Evolutionary conservation across 2,888 invertebrate species (phyloP).

Genomic region (Noctua fimbriata): DNA sequence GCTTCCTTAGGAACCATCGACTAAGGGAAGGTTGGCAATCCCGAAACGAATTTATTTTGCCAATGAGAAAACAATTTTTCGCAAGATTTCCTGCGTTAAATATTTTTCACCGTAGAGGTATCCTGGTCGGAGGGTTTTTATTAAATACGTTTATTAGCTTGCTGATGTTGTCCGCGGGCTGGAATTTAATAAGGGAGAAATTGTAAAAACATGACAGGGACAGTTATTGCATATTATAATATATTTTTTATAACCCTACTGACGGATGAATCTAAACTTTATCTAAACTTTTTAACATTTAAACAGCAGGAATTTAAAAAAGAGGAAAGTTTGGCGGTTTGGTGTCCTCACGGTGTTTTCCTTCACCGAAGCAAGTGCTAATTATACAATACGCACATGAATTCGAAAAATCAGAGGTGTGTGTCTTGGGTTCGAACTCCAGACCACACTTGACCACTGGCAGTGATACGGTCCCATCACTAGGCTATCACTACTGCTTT

Average conservation of each 20-base stretch:
- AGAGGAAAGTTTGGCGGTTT: background rate
- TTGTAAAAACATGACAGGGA: background rate
- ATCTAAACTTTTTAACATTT: too few species aligned
- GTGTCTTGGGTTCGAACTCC: too few species aligned
- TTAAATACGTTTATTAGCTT: constrained; percentile 24
- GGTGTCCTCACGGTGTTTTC: too few species aligned
- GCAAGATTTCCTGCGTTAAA: constrained; percentile 22
- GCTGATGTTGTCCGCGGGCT: background rate
- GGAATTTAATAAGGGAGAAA: constrained; percentile 19
- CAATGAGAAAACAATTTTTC: constrained; percentile 22
- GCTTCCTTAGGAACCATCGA: background rate
- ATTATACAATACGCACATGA: too few species aligned
- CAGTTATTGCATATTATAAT: background rate
- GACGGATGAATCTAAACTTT: background rate
- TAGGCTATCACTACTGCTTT: too few species aligned
- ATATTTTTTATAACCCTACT: background rate
- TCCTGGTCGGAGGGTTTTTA: constrained; percentile 1
- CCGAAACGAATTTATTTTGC: constrained; percentile 20
- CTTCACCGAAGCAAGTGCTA: too few species aligned
- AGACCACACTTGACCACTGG: too few species aligned
- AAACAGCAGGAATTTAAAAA: too few species aligned
- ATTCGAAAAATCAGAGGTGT: too few species aligned
- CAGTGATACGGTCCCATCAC: too few species aligned
- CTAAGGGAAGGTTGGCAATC: constrained; percentile 11
- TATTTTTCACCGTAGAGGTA: constrained; percentile 14